These are phyloP conservation scores for Zoanthus sociatus DNA, from an alignment of 92 coral and sea anemone species.

Conservation along the genomic window DNA sequence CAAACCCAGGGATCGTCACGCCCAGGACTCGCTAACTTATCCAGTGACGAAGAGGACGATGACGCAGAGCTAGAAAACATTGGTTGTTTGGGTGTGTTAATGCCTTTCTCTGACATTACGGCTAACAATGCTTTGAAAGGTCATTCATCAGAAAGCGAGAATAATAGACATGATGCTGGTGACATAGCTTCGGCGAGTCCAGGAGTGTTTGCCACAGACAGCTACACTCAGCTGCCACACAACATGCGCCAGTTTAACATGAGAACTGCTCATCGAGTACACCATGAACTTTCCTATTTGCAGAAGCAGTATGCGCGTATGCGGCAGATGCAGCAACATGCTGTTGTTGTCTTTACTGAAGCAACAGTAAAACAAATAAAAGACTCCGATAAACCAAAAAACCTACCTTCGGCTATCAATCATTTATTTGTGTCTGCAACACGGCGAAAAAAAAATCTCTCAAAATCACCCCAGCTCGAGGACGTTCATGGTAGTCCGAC, in stretches of 20 bases:
- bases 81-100: slow-evolving; percentile 91
- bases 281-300: slow-evolving; percentile 74
- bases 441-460: slow-evolving; percentile 66
- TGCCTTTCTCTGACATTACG: slow-evolving; percentile 88
- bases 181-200: slow-evolving; percentile 91
- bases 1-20: slow-evolving; percentile 65
- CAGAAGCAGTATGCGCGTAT: slow-evolving; percentile 94
- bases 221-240: slow-evolving; percentile 80
- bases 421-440: slow-evolving; percentile 95
- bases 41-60: slow-evolving; percentile 98
- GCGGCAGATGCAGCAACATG: slow-evolving; percentile 97
- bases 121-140: slow-evolving; percentile 62
- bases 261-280: slow-evolving; percentile 56
- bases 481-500: slow-evolving; percentile 47
- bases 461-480: slow-evolving; percentile 55
- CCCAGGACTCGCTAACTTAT: slow-evolving; percentile 77
- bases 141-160: slow-evolving; percentile 59
- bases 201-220: slow-evolving; percentile 92
- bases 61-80: slow-evolving; percentile 80
- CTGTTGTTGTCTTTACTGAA: slow-evolving; percentile 95
- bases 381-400: slow-evolving; percentile 83
- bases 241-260: slow-evolving; percentile 69
- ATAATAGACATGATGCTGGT: slow-evolving; percentile 58
- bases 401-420: slow-evolving; percentile 88
- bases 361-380: slow-evolving; percentile 88